Base-by-base conservation (phyloP, 2,888 invertebrate species). In the Nomada hirtipes region DNA sequence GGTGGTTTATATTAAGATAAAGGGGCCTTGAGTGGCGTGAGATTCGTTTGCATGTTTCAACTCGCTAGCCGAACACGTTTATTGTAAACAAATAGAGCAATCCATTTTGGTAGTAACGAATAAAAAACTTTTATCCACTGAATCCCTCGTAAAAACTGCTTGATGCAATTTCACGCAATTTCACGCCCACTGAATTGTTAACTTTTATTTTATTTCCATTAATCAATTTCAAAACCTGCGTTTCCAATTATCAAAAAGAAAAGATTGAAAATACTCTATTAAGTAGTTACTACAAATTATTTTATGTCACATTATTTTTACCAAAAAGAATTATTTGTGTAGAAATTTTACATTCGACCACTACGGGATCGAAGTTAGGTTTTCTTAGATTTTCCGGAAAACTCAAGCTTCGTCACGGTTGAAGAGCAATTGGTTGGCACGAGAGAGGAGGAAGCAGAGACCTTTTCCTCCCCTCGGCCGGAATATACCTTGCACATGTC, bases 401-500 rank as follows among this genome's bases (percentile, higher is more conserved):
- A 82, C 72, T 65, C 68, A 36, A 68, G 44, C 9, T 36, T 29
- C 26, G 10, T 36, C 20, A n/a, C 15, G 11, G 47, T 52, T 36
- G 44, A 73, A 23, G 70, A 77, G 71, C 65, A 65, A 83, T 79
- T 63, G 63, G 13, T 53, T 57, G 78, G 7, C 47, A 73, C 11
- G 70, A 61, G 70, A 74, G 72, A 75, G 72, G 71, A 77, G 71
- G 67, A 76, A 75, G 63, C 70, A 57, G 81, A 72, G 74, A 23
- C 60, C 67, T 60, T 50, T 44, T 26, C 67, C 82, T 84, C 82
- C 69, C 78, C 76, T 68, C 20, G 42, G 20, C 20, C 36, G 67
- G 75, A 82, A 82, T 87, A 82, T 86, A 86, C 79, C 79, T 79
- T 87, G 89, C 92, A 92, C 91, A 92, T 92, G 92, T 89, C 86